Percentiles rank a stretch among this genome's conserved stretches.
phyloP scores from a whole-genome alignment of 2,113 vertebrate species.

The Pandion haliaetus region DNA sequence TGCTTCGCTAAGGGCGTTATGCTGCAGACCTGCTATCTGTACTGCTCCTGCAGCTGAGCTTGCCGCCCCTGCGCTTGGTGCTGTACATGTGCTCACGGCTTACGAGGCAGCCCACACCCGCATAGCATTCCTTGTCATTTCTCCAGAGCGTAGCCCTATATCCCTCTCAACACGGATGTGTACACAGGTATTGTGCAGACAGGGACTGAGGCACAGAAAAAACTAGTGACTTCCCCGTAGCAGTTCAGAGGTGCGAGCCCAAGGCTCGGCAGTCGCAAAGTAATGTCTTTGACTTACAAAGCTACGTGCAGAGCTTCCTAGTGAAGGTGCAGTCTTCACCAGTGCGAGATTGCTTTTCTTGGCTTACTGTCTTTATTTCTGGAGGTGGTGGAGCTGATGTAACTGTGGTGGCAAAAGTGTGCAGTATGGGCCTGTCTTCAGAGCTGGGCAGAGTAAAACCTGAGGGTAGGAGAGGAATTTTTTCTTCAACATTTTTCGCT shows the following conservation, averaged over 20 bases:
- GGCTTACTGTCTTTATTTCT: not conserved
- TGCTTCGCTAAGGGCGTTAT: not conserved
- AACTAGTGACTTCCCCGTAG: not conserved
- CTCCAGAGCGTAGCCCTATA: fast-evolving
- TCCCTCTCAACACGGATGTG: not conserved
- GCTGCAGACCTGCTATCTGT: not conserved
- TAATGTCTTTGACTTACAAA: not conserved
- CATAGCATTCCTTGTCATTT: fast-evolving
- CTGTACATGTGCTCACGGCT: not conserved
- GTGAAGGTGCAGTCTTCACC: not conserved
- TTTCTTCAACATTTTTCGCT: not conserved
- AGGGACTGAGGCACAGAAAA: not conserved
- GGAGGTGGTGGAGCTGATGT: not conserved
- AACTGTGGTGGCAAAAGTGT: not conserved
- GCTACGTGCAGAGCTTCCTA: not conserved
- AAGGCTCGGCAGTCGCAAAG: not conserved
- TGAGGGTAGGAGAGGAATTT: not conserved
- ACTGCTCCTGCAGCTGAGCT: not conserved
- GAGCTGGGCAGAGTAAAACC: not conserved
- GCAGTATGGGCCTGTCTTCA: not conserved
- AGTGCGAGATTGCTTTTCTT: not conserved
- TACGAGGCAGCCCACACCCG: fast-evolving
- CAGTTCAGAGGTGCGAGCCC: not conserved
- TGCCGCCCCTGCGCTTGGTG: not conserved
- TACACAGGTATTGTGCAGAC: not conserved